phyloP scores from a whole-genome alignment of 2,797 vertebrate species.

The Graptemys geographica region DNA sequence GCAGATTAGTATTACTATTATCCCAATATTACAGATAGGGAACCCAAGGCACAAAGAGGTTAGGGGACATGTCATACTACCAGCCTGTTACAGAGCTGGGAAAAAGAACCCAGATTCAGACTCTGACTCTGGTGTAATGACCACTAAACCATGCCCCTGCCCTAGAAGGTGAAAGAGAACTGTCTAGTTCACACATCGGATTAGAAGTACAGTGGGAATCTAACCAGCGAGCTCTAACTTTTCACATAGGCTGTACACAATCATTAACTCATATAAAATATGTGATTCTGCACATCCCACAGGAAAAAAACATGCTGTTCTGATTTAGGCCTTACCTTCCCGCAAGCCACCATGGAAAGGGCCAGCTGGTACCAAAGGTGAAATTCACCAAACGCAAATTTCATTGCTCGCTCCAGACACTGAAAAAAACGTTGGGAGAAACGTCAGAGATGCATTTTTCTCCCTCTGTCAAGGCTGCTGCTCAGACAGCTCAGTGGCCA shows the following conservation, averaged over 20 bases:
- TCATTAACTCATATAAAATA: neutral
- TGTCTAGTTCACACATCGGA: rapidly evolving
- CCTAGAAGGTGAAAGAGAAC: too few relatives aligned
- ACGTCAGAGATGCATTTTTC: neutral
- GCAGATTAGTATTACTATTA: neutral
- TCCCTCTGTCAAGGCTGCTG: neutral
- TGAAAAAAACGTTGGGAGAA: conserved; percentile 61
- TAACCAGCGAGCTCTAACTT: neutral
- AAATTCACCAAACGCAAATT: conserved; percentile 96
- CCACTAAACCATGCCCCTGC: too few relatives aligned
- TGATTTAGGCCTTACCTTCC: conserved; percentile 90
- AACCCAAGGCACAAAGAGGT: neutral
- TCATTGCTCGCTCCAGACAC: conserved; percentile 98
- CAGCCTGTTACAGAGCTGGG: neutral
- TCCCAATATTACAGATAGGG: neutral
- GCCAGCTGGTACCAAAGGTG: conserved; percentile 99
- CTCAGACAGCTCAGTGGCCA: neutral
- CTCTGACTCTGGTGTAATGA: too few relatives aligned
- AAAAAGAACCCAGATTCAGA: neutral
- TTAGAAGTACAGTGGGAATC: neutral
- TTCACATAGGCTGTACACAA: neutral
- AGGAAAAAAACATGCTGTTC: neutral
- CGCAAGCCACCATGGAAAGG: conserved; percentile 94
- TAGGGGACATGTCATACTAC: neutral
- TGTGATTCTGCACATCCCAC: neutral